phyloP scores from a whole-genome alignment of 2,113 vertebrate species.

The Pachycephala philippinensis region DNA sequence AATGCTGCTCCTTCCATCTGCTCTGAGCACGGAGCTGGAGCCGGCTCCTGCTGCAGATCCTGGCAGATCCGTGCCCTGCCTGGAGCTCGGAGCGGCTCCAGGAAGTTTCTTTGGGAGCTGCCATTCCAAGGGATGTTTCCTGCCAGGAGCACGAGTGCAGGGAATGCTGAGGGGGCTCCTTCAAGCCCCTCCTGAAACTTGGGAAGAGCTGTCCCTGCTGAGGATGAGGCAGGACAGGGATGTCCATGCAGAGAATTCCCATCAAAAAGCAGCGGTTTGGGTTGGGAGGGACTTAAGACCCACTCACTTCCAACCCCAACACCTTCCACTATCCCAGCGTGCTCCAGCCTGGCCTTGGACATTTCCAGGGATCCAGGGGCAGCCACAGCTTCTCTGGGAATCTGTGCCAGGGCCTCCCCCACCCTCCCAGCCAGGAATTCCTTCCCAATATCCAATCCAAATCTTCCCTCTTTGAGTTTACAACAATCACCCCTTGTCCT shows the following conservation, averaged over 20 bases:
- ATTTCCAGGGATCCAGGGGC: not conserved
- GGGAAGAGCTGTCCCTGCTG: not conserved
- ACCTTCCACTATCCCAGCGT: fast-evolving
- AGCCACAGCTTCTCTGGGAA: not conserved
- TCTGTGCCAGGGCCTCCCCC: not conserved
- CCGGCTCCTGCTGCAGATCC: not conserved
- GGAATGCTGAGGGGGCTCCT: not conserved
- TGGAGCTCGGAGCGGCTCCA: not conserved
- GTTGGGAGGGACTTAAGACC: not conserved
- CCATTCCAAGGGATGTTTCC: not conserved
- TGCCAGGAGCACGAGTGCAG: fast-evolving
- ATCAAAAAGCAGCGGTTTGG: not conserved
- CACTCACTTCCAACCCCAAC: not conserved
- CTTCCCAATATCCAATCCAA: not conserved
- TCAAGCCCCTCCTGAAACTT: not conserved
- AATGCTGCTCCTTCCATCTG: not conserved
- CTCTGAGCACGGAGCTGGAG: not conserved
- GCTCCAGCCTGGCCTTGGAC: not conserved
- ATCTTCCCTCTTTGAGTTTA: not conserved
- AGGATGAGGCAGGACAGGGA: not conserved
- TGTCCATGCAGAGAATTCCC: not conserved
- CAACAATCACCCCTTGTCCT: not conserved
- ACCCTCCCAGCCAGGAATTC: not conserved
- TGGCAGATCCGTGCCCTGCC: fast-evolving
- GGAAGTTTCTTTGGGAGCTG: not conserved